Evolutionary conservation across 2,113 vertebrate genomes (phyloP), one percentile per base, ranked within the genome.

Genomic region (Rallus limicola): DNA sequence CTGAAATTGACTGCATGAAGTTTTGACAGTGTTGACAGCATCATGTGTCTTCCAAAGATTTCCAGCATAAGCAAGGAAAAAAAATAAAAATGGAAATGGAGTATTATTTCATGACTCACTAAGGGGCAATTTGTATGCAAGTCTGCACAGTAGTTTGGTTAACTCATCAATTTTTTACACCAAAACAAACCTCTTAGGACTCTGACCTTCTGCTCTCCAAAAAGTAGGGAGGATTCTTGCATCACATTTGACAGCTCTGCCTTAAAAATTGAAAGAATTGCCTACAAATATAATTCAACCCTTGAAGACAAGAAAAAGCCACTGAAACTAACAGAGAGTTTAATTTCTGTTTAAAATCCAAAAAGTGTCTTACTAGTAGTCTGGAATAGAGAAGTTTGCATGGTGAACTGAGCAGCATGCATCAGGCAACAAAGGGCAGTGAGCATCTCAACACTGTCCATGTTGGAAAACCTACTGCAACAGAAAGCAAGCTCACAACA

Each of bases 1-100:
- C 48, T 76, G 38, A 91, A 84, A 86, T 36, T 50, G 55, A 50
- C 76, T 91, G 9, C 9, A 44, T 91, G 90, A 93, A 89, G 65
- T 95, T 96, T 93, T 96, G 96, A 96, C 95, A 94, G 64, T 18
- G 58, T 79, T 95, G 95, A 95, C 92, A 93, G 93, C 83, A 88
- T 93, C 64, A 10, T 89, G 90, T 63, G 74, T 78, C 86, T 92
- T 76, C 69, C 46, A 75, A 75, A 93, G 65, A 65, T 78, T 95
- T 88, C 83, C 81, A 96, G 90, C 20, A 81, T 38, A 88, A 93
- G 88, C 64, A 93, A 86, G 76, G 20, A 83, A 33, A 26, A 40
- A 76, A 91, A 86, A 38, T 67, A 78, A 85, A 85, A 79, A 42
- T 5, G 20, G 46, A 85, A 93, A 86, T 1, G 0, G 2, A 60